Percentiles rank a stretch among this genome's conserved stretches.
These are phyloP conservation scores for Drosophila mayaguana DNA, from an alignment of 2,888 invertebrate species.

Conservation along the genomic window DNA sequence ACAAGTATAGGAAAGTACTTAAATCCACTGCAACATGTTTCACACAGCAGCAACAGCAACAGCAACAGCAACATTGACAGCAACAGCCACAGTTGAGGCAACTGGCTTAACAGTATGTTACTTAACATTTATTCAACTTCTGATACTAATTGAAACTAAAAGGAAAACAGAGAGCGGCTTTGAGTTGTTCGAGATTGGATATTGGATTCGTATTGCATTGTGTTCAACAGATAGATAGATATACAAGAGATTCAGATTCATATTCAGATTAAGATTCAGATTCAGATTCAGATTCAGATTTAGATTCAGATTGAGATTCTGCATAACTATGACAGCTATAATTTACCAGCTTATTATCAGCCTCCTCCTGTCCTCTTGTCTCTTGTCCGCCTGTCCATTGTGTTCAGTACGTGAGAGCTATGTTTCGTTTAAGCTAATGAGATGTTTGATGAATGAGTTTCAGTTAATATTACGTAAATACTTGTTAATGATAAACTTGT, in stretches of 20 bases:
- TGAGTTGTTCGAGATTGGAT: conserved; percentile 37
- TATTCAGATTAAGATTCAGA: background rate
- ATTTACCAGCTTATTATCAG: conserved; percentile 9
- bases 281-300: background rate
- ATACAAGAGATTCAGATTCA: background rate
- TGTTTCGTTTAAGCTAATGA: conserved; percentile 36
- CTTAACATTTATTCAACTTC: conserved; percentile 40
- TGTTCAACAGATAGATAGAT: conserved; percentile 1
- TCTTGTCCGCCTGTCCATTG: conserved; percentile 8
- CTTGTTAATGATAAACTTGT: conserved; percentile 60
- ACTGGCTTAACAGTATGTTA: conserved; percentile 31
- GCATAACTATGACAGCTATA: background rate
- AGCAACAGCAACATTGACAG: conserved; percentile 10
- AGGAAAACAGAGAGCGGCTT: conserved; percentile 22
- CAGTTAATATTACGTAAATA: conserved; percentile 46
- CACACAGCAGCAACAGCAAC: conserved; percentile 27
- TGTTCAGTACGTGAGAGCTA: conserved; percentile 17
- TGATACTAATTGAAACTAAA: conserved; percentile 40
- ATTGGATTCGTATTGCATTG: conserved; percentile 7
- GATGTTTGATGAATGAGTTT: conserved; percentile 37
- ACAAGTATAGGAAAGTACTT: conserved; percentile 27
- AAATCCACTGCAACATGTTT: conserved; percentile 19
- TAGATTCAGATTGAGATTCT: background rate
- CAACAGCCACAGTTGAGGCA: conserved; percentile 39
- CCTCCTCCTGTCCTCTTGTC: background rate